Evolutionary conservation across 2,113 vertebrate genomes (phyloP).

Genomic region (Hippocampus abdominalis): DNA sequence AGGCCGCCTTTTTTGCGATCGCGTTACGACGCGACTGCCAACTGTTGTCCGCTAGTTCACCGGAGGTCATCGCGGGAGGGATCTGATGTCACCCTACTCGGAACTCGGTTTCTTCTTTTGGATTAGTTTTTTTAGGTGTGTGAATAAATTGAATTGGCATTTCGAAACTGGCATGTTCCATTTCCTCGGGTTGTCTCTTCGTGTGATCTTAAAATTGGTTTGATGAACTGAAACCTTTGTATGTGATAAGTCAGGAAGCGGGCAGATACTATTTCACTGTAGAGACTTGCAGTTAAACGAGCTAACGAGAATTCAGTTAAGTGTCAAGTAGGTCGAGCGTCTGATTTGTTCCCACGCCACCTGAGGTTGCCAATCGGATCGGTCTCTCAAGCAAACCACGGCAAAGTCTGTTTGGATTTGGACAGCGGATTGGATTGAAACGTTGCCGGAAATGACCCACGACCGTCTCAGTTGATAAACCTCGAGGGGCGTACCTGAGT

Average conservation of each 20-base stretch:
- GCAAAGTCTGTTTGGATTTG: not conserved
- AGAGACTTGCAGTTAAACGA: not conserved
- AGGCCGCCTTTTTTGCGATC: conserved; percentile 38
- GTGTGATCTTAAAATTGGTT: too few relatives aligned
- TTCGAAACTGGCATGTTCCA: too few relatives aligned
- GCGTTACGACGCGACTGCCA: conserved; percentile 35
- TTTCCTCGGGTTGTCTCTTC: too few relatives aligned
- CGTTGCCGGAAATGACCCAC: too few relatives aligned
- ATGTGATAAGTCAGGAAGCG: too few relatives aligned
- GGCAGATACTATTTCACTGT: not conserved
- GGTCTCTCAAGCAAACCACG: not conserved
- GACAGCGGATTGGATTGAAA: too few relatives aligned
- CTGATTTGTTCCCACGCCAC: not conserved
- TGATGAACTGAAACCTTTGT: too few relatives aligned
- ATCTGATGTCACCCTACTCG: not conserved
- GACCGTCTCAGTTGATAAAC: not conserved
- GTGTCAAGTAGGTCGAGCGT: not conserved
- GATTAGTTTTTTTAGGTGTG: too few relatives aligned
- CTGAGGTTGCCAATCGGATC: not conserved
- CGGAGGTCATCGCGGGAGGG: conserved; percentile 5
- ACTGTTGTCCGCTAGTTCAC: conserved; percentile 40
- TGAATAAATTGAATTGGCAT: too few relatives aligned
- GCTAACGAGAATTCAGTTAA: not conserved
- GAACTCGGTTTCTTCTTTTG: not conserved
- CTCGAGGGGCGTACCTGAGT: conserved; percentile 73